These are phyloP conservation scores for Cynocephalus volans DNA, from an alignment of 2,113 vertebrate genomes.

Conservation along the genomic window DNA sequence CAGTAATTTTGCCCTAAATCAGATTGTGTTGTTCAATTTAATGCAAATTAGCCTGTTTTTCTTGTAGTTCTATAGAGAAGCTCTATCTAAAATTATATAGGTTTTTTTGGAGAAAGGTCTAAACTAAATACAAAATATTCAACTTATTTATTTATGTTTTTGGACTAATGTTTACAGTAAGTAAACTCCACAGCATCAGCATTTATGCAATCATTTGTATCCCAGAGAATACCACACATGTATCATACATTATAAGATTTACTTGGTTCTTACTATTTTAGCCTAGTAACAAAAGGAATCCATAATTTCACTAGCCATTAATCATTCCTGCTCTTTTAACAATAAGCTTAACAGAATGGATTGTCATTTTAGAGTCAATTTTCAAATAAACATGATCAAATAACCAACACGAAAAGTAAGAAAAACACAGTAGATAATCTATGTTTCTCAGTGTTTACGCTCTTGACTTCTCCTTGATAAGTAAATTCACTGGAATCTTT, in stretches of 20 bases:
- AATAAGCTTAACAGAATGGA: conserved; percentile 67
- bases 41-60: background rate
- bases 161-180: conserved; percentile 9
- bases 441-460: conserved; percentile 34
- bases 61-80: background rate
- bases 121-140: conserved; percentile 28
- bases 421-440: background rate
- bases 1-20: background rate
- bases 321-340: conserved; percentile 69
- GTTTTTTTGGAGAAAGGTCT: background rate
- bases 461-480: background rate
- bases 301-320: conserved; percentile 77
- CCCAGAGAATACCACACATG: background rate
- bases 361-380: conserved; percentile 69
- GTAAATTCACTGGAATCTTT: background rate
- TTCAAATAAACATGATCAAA: conserved; percentile 72
- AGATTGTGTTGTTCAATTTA: background rate
- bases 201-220: conserved; percentile 29
- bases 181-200: conserved; percentile 5
- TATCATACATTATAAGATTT: conserved; percentile 40
- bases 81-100: background rate
- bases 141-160: conserved; percentile 5
- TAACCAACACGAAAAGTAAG: conserved; percentile 23
- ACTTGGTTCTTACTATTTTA: conserved; percentile 22
- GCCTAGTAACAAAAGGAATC: conserved; percentile 76